Evolutionary conservation across 2,113 vertebrate species (phyloP), one percentile per base, ranked within the genome.

Genomic region (Daphoenositta chrysoptera): DNA sequence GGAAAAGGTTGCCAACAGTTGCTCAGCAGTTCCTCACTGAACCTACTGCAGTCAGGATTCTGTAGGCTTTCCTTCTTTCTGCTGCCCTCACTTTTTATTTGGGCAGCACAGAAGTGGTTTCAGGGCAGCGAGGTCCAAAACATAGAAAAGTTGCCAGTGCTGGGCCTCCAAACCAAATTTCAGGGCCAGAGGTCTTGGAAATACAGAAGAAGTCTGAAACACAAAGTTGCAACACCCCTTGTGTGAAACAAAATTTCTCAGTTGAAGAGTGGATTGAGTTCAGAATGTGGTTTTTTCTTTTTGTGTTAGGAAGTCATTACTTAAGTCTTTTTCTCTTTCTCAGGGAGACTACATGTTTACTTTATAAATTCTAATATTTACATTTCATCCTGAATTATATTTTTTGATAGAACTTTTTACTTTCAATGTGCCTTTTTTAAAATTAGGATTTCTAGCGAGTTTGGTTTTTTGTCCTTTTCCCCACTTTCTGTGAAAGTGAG

Each of bases 1-100:
- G 80, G 19, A 81, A 45, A 66, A 65, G 10, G 42, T 51, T 89
- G 56, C 80, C 69, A 54, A 69, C 33, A 54, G 19, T 81, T 73
- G 28, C 89, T 94, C 77, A 94, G 90, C 92, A 93, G 51, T 70
- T 89, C 61, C 81, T 83, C 27, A 21, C 56, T 73, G 61, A 64
- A 68, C 54, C 44, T 47, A 4, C 61, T 80, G 86, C 47, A 86
- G 23, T 27, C 13, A 78, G 65, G 68, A 15, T 83, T 76, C 71
- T 35, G 33, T 11, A 26, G 28, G n/a, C 30, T 50, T 93, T 80
- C 54, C 51, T 82, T 39, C 33, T 50, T 63, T 45, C 2, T 2
- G 17, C 42, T 87, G 77, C 42, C 30, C 54, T 30, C 5, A 1
- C 10, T 17, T 86, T 89, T 60, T n/a, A 31, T 39, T 58, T 77